phyloP scores from a whole-genome alignment of 92 coral and sea anemone genomes.

The Zoanthus sociatus region DNA sequence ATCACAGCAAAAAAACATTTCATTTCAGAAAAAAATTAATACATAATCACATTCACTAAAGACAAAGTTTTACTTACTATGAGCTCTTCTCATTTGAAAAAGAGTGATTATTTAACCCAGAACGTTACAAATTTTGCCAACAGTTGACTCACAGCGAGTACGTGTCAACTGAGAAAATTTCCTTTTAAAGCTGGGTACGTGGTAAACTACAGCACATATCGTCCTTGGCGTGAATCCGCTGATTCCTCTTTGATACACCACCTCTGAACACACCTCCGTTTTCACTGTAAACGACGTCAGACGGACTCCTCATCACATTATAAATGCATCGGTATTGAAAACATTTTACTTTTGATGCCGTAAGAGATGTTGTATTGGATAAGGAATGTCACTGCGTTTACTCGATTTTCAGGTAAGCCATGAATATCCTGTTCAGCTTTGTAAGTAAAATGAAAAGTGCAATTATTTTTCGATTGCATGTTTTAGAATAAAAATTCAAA shows the following conservation, averaged over 20 bases:
- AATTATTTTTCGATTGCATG: no score
- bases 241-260: not conserved
- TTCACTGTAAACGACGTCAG: no score
- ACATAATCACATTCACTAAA: not conserved
- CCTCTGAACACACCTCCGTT: no score
- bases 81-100: constrained; percentile 49
- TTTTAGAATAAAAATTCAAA: no score
- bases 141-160: not conserved
- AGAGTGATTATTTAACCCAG: not conserved
- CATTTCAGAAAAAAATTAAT: not conserved
- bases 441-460: no score
- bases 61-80: constrained; percentile 1
- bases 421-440: no score
- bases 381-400: not conserved
- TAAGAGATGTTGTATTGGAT: not conserved
- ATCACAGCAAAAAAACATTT: constrained; percentile 2
- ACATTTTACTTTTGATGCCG: not conserved
- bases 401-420: constrained; percentile 35
- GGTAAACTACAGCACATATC: not conserved
- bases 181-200: not conserved
- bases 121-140: constrained; percentile 6
- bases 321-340: not conserved
- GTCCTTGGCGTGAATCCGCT: not conserved
- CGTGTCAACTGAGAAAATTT: constrained; percentile 42
- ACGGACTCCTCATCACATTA: not conserved